These are phyloP conservation scores for Erethizon dorsatum DNA, from an alignment of 2,797 vertebrate species.

Conservation along the genomic window DNA sequence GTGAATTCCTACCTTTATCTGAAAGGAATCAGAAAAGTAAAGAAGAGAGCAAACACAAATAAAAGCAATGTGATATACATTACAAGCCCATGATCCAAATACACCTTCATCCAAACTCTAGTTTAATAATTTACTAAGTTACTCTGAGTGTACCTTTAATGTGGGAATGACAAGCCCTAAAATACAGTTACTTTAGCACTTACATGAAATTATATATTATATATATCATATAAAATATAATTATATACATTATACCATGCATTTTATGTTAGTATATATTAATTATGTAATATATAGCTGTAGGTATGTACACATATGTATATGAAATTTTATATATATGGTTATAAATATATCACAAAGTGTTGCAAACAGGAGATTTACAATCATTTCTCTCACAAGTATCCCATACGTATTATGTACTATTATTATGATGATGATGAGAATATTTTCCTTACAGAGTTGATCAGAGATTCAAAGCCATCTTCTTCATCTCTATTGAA, in stretches of 20 bases:
- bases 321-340: neutral
- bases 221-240: neutral
- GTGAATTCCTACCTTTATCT: neutral
- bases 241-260: neutral
- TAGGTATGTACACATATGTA: neutral
- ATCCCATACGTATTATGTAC: neutral
- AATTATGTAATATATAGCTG: neutral
- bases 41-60: neutral
- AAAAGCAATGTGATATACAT: neutral
- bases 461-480: neutral
- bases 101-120: neutral
- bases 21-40: neutral
- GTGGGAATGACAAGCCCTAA: neutral
- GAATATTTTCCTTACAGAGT: neutral
- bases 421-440: neutral
- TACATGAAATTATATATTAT: neutral
- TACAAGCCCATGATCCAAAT: neutral
- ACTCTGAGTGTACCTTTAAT: neutral
- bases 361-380: neutral
- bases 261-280: neutral
- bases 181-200: neutral
- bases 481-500: neutral
- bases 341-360: neutral
- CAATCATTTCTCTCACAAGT: neutral
- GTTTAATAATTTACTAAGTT: neutral